Percentiles rank a stretch among this genome's conserved stretches.
Conservation (phyloP, 2,888 invertebrate genomes). For the Oegoconia quadripuncta region DNA sequence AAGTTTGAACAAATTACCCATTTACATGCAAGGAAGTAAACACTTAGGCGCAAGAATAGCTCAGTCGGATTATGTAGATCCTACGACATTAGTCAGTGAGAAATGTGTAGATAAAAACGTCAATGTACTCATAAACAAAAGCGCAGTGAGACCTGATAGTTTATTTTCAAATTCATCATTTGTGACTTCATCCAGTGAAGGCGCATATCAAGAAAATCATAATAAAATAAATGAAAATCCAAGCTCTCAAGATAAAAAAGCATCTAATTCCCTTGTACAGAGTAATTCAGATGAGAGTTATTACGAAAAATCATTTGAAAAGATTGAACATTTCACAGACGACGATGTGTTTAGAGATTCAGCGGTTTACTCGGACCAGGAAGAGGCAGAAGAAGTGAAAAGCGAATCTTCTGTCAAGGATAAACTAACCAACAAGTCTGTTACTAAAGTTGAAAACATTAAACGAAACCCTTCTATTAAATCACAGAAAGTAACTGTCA, state of each 20-base stretch:
- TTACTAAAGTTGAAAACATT: slow-evolving; percentile 48
- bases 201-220: slow-evolving; percentile 55
- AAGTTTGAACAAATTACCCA: slow-evolving; percentile 69
- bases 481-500: slow-evolving; percentile 42
- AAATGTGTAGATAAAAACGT: slow-evolving; percentile 69
- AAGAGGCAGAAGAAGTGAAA: slow-evolving; percentile 68
- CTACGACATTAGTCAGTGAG: slow-evolving; percentile 81
- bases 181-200: slow-evolving; percentile 77
- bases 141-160: slow-evolving; percentile 71
- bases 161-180: slow-evolving; percentile 79
- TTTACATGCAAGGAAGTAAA: slow-evolving; percentile 89
- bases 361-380: slow-evolving; percentile 89
- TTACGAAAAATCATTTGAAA: slow-evolving; percentile 87
- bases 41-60: slow-evolving; percentile 93
- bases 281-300: slow-evolving; percentile 81
- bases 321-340: slow-evolving; percentile 84
- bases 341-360: slow-evolving; percentile 88
- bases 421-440: slow-evolving; percentile 38
- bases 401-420: slow-evolving; percentile 26
- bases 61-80: slow-evolving; percentile 91
- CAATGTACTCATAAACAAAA: slow-evolving; percentile 83
- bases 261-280: slow-evolving; percentile 27
- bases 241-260: slow-evolving; percentile 21
- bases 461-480: slow-evolving; percentile 52
- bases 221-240: slow-evolving; percentile 27